These are phyloP conservation scores for Diarsia brunnea DNA, from an alignment of 2,888 invertebrate species.

Conservation along the genomic window DNA sequence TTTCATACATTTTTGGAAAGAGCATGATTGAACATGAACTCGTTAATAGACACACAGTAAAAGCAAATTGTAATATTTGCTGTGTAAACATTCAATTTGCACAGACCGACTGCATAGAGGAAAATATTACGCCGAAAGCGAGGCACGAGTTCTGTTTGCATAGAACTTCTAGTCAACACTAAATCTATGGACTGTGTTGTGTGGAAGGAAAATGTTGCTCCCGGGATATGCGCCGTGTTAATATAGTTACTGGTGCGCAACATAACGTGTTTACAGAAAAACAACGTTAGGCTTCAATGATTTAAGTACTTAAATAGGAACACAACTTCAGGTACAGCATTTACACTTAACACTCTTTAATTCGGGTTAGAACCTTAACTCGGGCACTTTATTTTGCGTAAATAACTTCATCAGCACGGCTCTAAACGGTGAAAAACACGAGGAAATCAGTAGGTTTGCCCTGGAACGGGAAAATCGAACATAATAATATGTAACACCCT, in stretches of 20 bases:
- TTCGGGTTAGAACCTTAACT: neutral
- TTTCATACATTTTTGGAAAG: neutral
- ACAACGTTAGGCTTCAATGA: neutral
- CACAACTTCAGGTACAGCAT: neutral
- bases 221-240: conserved; percentile 47
- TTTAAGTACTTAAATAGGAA: neutral
- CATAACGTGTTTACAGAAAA: conserved; percentile 23
- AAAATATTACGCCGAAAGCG: conserved; percentile 67
- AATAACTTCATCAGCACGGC: neutral
- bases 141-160: conserved; percentile 59
- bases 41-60: conserved; percentile 31
- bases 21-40: neutral
- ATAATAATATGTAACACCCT: neutral
- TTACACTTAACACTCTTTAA: neutral
- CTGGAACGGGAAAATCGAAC: neutral
- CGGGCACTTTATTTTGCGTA: neutral
- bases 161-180: conserved; percentile 62
- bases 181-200: conserved; percentile 58
- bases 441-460: neutral
- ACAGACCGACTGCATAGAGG: conserved; percentile 64
- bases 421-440: neutral
- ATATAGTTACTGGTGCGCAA: conserved; percentile 46
- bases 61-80: conserved; percentile 46
- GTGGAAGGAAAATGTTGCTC: conserved; percentile 60
- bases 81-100: conserved; percentile 65